A percentile compares a stretch with the other conserved stretches of the same genome.
phyloP scores from a whole-genome alignment of 2,113 vertebrate species.

The Microtus pennsylvanicus region DNA sequence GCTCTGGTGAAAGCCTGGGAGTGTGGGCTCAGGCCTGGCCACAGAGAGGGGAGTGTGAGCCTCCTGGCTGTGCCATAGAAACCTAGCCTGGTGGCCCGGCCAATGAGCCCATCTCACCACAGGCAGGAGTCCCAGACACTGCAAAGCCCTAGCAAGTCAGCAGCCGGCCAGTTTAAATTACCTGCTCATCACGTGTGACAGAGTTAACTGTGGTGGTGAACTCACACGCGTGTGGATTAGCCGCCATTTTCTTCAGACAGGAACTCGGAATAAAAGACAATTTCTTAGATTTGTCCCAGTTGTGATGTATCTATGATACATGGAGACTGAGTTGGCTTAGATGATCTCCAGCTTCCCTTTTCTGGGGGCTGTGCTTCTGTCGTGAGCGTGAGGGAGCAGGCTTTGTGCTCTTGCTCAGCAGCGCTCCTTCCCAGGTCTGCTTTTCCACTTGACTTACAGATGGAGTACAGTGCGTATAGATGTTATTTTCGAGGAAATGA shows the following conservation, averaged over 20 bases:
- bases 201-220: conserved; percentile 52
- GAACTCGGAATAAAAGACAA: conserved; percentile 49
- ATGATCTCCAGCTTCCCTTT: background rate
- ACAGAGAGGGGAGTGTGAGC: too few relatives aligned
- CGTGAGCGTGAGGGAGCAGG: background rate
- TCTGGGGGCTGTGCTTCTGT: background rate
- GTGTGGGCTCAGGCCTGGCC: background rate
- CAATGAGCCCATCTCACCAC: background rate
- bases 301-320: conserved; percentile 21
- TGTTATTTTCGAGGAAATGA: background rate
- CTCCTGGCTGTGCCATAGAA: background rate
- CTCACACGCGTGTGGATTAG: background rate
- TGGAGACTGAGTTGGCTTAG: background rate
- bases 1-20: background rate
- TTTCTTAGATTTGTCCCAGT: conserved; percentile 50
- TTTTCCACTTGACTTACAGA: background rate
- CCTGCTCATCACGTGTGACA: conserved; percentile 48
- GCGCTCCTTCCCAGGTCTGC: fast-evolving
- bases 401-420: background rate
- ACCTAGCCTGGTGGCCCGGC: too few relatives aligned
- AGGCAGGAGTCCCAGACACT: background rate
- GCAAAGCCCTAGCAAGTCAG: background rate
- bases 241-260: conserved; percentile 52
- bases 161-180: conserved; percentile 46
- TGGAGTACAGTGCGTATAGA: too few relatives aligned